Percentiles rank a stretch among this genome's conserved stretches.
phyloP scores from a whole-genome alignment of 2,113 vertebrate genomes.

The Proterorhinus semilunaris region DNA sequence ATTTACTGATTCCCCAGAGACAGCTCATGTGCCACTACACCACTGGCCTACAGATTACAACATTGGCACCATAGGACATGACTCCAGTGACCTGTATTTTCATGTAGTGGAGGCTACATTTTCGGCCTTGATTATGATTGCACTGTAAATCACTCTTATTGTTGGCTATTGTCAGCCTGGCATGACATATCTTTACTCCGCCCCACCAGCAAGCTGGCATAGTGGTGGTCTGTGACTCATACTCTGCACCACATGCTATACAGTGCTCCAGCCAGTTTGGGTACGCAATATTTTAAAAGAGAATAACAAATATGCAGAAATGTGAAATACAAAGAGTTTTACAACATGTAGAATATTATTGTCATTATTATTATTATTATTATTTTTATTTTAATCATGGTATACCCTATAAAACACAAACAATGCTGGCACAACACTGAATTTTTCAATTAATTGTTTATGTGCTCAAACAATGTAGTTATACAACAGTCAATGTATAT shows the following conservation, averaged over 20 bases:
- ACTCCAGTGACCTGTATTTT: neutral
- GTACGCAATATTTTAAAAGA: constrained; percentile 41
- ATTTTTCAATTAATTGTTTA: too few species aligned
- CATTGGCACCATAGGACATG: too few species aligned
- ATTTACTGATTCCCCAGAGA: too few species aligned
- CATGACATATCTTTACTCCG: constrained; percentile 54
- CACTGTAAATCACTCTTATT: constrained; percentile 46
- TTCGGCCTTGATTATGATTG: constrained; percentile 30
- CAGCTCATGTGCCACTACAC: too few species aligned
- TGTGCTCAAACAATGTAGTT: neutral
- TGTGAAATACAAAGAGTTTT: neutral
- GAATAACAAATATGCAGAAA: constrained; percentile 8
- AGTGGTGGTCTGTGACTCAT: constrained; percentile 71
- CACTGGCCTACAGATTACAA: too few species aligned
- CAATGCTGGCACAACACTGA: too few species aligned
- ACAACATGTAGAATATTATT: neutral
- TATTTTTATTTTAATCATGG: too few species aligned
- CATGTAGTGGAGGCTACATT: neutral
- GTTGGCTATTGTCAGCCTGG: constrained; percentile 29
- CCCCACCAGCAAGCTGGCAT: constrained; percentile 46
- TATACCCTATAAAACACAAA: too few species aligned
- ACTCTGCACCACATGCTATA: constrained; percentile 64
- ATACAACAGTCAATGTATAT: constrained; percentile 32
- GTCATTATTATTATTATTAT: too few species aligned
- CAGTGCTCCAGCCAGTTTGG: constrained; percentile 54